These are phyloP conservation scores for Daphoenositta chrysoptera DNA, from an alignment of 2,113 vertebrate genomes.

Conservation along the genomic window DNA sequence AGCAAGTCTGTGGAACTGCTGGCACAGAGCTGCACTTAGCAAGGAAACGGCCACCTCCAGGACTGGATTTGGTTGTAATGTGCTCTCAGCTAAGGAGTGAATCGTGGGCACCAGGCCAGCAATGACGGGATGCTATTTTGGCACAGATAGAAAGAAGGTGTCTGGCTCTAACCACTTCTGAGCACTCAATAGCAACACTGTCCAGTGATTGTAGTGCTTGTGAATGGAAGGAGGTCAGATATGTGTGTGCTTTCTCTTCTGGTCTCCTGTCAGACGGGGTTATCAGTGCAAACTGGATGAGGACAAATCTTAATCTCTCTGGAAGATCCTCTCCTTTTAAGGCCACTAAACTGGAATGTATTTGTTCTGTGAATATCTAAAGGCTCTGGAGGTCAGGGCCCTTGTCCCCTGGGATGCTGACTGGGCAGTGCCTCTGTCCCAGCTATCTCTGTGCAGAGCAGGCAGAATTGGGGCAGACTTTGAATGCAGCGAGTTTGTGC, in stretches of 20 bases:
- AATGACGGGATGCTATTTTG: not conserved
- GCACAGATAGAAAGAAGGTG: not conserved
- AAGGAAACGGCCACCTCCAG: conserved; percentile 2
- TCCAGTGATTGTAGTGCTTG: not conserved
- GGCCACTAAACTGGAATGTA: not conserved
- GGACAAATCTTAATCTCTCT: not conserved
- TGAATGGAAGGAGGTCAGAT: not conserved
- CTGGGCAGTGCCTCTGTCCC: not conserved
- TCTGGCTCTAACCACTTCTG: not conserved
- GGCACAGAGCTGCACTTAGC: not conserved
- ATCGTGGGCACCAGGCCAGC: not conserved
- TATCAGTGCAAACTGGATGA: not conserved
- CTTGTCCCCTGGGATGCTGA: not conserved
- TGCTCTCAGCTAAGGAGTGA: not conserved
- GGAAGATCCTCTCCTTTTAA: not conserved
- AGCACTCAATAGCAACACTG: not conserved
- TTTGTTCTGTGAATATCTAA: not conserved
- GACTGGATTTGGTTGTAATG: not conserved
- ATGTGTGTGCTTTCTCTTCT: not conserved
- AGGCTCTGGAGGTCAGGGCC: not conserved
- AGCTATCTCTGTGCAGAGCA: not conserved
- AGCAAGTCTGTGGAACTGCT: not conserved
- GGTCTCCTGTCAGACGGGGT: not conserved
- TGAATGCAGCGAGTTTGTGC: not conserved
- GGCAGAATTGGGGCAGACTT: not conserved